phyloP scores from a whole-genome alignment of 2,797 vertebrate genomes.

The Hyperoplus lanceolatus region DNA sequence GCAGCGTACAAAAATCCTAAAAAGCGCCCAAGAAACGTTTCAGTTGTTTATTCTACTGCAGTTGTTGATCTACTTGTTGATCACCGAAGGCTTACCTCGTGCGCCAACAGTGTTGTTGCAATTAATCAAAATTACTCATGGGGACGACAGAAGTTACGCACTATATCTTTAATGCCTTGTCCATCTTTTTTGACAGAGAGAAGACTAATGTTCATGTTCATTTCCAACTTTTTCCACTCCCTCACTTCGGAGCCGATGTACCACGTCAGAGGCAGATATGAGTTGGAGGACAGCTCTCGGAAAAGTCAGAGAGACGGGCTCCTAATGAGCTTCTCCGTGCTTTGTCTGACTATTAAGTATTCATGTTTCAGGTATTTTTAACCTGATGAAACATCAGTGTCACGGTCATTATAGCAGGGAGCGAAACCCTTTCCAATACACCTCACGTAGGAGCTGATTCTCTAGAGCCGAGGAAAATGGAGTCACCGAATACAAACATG shows the following conservation, averaged over 20 bases:
- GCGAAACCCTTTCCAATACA: constrained; percentile 29
- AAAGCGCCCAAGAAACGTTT: too few species aligned
- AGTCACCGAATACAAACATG: background rate
- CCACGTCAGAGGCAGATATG: constrained; percentile 20
- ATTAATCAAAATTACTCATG: too few species aligned
- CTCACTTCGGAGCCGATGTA: constrained; percentile 16
- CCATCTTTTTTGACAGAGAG: background rate
- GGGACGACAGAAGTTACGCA: too few species aligned
- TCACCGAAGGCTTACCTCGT: too few species aligned
- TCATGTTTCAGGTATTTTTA: constrained; percentile 75
- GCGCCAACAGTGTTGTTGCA: too few species aligned
- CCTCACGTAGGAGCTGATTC: constrained; percentile 25
- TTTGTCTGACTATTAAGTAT: constrained; percentile 65
- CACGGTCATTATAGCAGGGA: constrained; percentile 31
- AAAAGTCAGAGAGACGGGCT: constrained; percentile 21
- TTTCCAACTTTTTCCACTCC: constrained; percentile 25
- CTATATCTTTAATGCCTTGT: background rate
- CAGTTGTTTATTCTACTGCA: too few species aligned
- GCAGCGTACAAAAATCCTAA: too few species aligned
- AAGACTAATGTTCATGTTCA: constrained; percentile 20
- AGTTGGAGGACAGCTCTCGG: constrained; percentile 19
- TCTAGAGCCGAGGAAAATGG: constrained; percentile 9
- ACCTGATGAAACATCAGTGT: constrained; percentile 52
- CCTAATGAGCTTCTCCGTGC: constrained; percentile 53
- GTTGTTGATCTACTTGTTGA: too few species aligned